Base-by-base conservation (phyloP, 2,797 vertebrate species). In the Poeciliopsis turneri region DNA sequence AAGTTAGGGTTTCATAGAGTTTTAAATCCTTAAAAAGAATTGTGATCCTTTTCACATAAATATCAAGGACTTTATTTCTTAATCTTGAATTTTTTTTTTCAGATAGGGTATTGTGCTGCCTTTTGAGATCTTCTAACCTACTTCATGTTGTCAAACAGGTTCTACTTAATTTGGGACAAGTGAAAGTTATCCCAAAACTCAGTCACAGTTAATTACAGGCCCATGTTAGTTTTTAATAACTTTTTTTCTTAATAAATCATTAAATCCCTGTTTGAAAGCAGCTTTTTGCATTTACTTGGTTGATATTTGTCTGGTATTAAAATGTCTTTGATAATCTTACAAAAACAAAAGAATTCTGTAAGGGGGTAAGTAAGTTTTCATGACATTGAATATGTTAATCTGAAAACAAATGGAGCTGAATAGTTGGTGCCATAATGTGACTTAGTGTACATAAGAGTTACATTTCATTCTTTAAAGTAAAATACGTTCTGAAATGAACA, bases 401-500 rank as follows among this genome's bases (percentile, higher is more conserved):
- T 45, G 68, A 28, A 45, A 45, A 45, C 11, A 25, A 45, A 12
- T 6, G 11, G 12, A 46, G 15, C 41, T 15, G 41, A 33, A n/a
- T 66, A 73, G 59, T 66, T 49, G 23, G 11, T 53, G 75, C 75
- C 43, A 57, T 74, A 70, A 39, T 16, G 20, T 6, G 28, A 47
- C 33, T 46, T 47, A 39, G 39, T 45, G n/a, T 76, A 53, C 51
- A 53, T 53, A 25, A 55, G 43, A 25, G 69, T 76, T 77, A 79
- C 25, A 79, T 28, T 71, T 41, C 11, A 76, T 36, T 55, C 45
- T 46, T 66, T 64, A 25, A 83, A 49, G 47, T 76, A 80, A 86
- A 57, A 75, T 47, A 57, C 5, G 16, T 18, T 43, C 43, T 83
- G 28, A 82, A n/a, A 30, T 45, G 51, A 81, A 76, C 71, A 86